Conservation (phyloP, 2,113 vertebrate genomes). For the Smithornis capensis region DNA sequence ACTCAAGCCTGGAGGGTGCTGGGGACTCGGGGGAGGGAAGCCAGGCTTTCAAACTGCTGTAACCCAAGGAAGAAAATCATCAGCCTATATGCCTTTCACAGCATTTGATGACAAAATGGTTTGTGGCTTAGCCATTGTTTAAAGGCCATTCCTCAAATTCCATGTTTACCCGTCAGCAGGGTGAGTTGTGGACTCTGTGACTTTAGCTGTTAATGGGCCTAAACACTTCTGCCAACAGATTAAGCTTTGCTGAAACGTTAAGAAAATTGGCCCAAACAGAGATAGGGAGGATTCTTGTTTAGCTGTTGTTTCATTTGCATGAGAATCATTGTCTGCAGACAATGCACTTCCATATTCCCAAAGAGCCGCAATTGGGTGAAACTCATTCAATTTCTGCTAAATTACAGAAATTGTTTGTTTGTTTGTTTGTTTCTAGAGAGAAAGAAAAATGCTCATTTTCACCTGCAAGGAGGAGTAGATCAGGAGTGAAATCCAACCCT, state of each 20-base stretch:
- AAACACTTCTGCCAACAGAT: slow-evolving; percentile 84
- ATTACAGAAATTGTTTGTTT: slow-evolving; percentile 6
- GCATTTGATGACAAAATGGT: slow-evolving; percentile 72
- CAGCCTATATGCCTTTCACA: slow-evolving; percentile 55
- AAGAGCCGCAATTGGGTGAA: slow-evolving; percentile 44
- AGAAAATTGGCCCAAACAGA: slow-evolving; percentile 82
- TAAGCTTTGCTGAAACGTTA: slow-evolving; percentile 77
- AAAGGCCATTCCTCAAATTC: slow-evolving; percentile 77
- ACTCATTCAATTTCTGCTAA: slow-evolving; percentile 49
- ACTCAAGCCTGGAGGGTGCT: slow-evolving; percentile 30
- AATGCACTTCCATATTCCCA: slow-evolving; percentile 65
- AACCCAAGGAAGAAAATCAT: slow-evolving; percentile 60
- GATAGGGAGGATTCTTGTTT: slow-evolving; percentile 67
- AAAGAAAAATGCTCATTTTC: slow-evolving; percentile 53
- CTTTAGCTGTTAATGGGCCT: slow-evolving; percentile 85
- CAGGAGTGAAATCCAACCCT: not conserved
- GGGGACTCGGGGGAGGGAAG: not conserved
- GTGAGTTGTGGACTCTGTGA: slow-evolving; percentile 77
- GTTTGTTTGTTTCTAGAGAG: slow-evolving; percentile 35
- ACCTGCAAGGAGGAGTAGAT: not conserved
- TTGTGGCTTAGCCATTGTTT: slow-evolving; percentile 76
- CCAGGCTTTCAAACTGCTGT: slow-evolving; percentile 23
- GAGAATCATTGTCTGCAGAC: slow-evolving; percentile 60
- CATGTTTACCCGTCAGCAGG: slow-evolving; percentile 79
- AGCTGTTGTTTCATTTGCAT: slow-evolving; percentile 68